Evolutionary conservation across 37 sponge, comb jelly and placozoan species (phyloP), one percentile per base, ranked within the genome.

Genomic region (Spongilla lacustris): DNA sequence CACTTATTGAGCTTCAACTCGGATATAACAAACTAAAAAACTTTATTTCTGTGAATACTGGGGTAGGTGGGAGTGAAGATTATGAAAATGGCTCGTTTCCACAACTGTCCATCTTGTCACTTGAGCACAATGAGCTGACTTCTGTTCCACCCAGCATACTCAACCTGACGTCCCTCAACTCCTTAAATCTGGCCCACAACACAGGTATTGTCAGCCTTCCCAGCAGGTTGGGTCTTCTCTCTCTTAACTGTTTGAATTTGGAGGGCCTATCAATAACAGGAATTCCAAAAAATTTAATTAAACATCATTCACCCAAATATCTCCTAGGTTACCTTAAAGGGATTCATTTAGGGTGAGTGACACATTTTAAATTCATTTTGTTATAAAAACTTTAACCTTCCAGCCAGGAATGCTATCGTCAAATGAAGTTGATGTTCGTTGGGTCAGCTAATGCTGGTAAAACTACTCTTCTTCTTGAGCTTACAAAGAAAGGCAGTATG

Each of bases 391-490:
- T n/a, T n/a, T n/a, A n/a, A n/a, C n/a, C n/a, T n/a, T n/a, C n/a
- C n/a, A n/a, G n/a, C n/a, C n/a, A 91, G 8, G 50, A 85, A 21
- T 83, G 86, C 0, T 96, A 96, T 41, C 94, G 91, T 72, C 81
- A 89, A 19, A 91, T 96, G 66, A 90, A 91, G 79, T 77, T 96
- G 71, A 96, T 96, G 96, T 36, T 90, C 4, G 94, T 96, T 5
- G 96, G 96, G 21, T 83, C 69, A 19, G 73, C 80, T 48, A 93
- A 89, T 74, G 87, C 80, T 33, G 96, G 96, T 35, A 96, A 93
- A 89, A 93, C 96, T 33, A 84, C 94, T 10, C 87, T 96, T 22
- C 82, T 96, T 13, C 73, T 81, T 33, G 84, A 81, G 67, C 91
- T 93, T 26, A 79, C 83, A 82, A 83, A 79, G 68, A 87, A 84